Evolutionary conservation across 2,888 invertebrate species (phyloP).

Genomic region (Thalpophila matura): DNA sequence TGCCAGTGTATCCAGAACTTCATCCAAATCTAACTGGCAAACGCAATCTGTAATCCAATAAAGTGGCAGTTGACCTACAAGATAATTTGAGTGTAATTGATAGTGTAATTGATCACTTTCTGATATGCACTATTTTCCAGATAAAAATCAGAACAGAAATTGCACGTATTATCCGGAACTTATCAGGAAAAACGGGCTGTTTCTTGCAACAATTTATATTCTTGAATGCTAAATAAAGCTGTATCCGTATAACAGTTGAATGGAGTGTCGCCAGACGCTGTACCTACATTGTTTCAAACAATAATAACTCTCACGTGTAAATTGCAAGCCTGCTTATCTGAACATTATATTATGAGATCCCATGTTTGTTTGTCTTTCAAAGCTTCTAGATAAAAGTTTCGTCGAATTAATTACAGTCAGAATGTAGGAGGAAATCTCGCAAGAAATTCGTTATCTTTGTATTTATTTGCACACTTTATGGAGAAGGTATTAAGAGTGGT

Average conservation of each 20-base stretch:
- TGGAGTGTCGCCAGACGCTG: slow-evolving; percentile 19
- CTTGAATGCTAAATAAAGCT: slow-evolving; percentile 23
- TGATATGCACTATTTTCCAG: no score
- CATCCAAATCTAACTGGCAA: no score
- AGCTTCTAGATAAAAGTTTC: slow-evolving; percentile 31
- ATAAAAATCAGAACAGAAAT: no score
- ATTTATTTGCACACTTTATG: slow-evolving; percentile 35
- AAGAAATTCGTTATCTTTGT: slow-evolving; percentile 23
- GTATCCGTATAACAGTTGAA: slow-evolving; percentile 17
- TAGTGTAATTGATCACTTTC: no score
- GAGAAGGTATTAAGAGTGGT: not conserved
- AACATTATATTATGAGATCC: slow-evolving; percentile 38
- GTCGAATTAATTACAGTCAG: slow-evolving; percentile 32
- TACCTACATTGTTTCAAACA: slow-evolving; percentile 45
- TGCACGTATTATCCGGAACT: no score
- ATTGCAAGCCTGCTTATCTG: slow-evolving; percentile 40
- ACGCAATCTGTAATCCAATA: no score
- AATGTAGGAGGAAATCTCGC: slow-evolving; percentile 7
- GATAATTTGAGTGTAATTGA: not conserved
- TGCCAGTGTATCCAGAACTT: no score
- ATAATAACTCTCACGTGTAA: slow-evolving; percentile 51
- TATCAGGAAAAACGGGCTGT: no score
- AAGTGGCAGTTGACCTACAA: no score
- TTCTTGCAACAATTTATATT: slow-evolving; percentile 10
- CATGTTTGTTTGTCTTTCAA: slow-evolving; percentile 46